These are phyloP conservation scores for Proisotoma minuta DNA, from an alignment of 2,888 invertebrate species.

Conservation along the genomic window DNA sequence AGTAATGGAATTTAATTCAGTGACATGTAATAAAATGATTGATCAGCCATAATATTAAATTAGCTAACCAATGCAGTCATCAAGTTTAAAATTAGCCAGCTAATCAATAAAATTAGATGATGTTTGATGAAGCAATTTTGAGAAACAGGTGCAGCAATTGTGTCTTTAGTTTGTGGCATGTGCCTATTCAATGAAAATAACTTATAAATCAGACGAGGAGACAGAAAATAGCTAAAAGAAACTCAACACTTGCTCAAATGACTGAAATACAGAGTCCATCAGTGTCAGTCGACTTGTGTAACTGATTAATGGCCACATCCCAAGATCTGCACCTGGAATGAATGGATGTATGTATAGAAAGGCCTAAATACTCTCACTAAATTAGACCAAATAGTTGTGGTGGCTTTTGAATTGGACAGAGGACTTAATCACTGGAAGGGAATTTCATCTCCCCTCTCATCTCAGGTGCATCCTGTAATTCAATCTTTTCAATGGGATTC, in stretches of 20 bases:
- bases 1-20: too few relatives aligned
- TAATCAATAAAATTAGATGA: background rate
- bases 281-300: constrained; percentile 29
- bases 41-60: too few relatives aligned
- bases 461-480: background rate
- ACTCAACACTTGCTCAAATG: constrained; percentile 32
- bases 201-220: constrained; percentile 1
- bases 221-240: constrained; percentile 11
- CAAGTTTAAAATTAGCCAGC: too few relatives aligned
- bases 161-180: background rate
- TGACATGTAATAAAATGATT: too few relatives aligned
- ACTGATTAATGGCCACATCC: constrained; percentile 10
- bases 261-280: constrained; percentile 23
- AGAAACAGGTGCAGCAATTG: constrained; percentile 3
- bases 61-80: too few relatives aligned
- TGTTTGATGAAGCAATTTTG: background rate
- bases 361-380: background rate
- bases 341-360: background rate
- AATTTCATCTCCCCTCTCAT: background rate
- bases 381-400: background rate
- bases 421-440: background rate
- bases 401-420: background rate
- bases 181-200: background rate
- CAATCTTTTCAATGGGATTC: background rate
- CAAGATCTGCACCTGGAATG: background rate